Percentiles rank a stretch among this genome's conserved stretches.
phyloP scores from a whole-genome alignment of 2,797 vertebrate genomes.

The Spinus olivaceus region DNA sequence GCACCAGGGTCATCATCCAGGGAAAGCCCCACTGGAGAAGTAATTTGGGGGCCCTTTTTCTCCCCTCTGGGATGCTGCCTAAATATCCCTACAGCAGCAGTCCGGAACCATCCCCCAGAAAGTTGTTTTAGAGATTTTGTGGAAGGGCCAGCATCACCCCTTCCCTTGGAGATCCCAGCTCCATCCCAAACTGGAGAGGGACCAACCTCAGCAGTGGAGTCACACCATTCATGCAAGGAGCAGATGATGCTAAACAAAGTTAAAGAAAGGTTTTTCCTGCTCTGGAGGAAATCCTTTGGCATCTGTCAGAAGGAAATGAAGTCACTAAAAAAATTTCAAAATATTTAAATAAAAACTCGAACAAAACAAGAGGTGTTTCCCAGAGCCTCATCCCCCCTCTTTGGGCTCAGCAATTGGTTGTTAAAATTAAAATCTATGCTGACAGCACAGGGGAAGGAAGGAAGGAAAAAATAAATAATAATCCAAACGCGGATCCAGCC shows the following conservation, averaged over 20 bases:
- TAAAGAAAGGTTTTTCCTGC: background rate
- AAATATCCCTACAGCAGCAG: background rate
- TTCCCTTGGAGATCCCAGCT: background rate
- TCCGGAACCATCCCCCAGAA: background rate
- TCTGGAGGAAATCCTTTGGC: background rate
- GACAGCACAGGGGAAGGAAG: background rate
- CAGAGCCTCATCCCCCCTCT: background rate
- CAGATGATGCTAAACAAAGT: background rate
- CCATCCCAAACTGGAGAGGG: background rate
- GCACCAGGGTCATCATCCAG: background rate
- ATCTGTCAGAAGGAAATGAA: background rate
- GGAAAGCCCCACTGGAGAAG: background rate
- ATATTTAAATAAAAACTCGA: background rate
- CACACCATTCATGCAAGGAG: background rate
- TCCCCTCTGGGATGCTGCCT: background rate
- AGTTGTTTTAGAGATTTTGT: background rate
- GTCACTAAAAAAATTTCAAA: background rate
- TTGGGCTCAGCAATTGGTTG: background rate
- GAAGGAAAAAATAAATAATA: background rate
- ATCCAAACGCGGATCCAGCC: background rate
- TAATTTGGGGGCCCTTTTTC: accelerated
- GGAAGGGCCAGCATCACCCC: background rate
- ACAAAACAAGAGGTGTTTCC: background rate
- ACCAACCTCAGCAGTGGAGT: background rate
- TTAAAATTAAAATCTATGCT: background rate